Evolutionary conservation across 2,113 vertebrate species (phyloP).

Genomic region (Gadus macrocephalus): DNA sequence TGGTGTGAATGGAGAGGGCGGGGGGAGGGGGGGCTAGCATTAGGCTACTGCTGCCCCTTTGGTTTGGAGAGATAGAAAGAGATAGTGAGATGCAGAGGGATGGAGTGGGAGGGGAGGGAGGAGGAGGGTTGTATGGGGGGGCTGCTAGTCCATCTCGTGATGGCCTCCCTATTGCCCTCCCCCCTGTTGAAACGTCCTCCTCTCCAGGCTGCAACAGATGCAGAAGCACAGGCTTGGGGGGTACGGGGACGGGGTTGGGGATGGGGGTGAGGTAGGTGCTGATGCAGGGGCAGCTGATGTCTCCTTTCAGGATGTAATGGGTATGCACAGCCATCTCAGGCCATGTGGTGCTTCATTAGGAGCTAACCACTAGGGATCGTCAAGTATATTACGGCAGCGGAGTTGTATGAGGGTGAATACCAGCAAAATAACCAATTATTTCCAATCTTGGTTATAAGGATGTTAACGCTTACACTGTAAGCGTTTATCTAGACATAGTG

Average conservation of each 20-base stretch:
- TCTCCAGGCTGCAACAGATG: slow-evolving; percentile 61
- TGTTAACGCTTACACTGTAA: no score
- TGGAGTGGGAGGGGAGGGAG: background rate
- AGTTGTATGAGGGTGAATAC: no score
- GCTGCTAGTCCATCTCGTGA: background rate
- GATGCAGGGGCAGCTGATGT: background rate
- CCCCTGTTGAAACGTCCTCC: slow-evolving; percentile 61
- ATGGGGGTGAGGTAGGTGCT: slow-evolving; percentile 13
- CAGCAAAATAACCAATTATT: no score
- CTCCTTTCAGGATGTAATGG: background rate
- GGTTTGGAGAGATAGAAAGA: slow-evolving; percentile 43
- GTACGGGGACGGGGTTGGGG: slow-evolving; percentile 12
- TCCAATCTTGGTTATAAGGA: no score
- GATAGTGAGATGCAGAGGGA: slow-evolving; percentile 9
- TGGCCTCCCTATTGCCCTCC: slow-evolving; percentile 36
- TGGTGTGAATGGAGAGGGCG: slow-evolving; percentile 11
- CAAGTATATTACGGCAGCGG: no score
- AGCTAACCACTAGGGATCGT: no score
- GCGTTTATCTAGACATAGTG: no score
- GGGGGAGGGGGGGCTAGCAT: slow-evolving; percentile 20
- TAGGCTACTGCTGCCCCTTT: slow-evolving; percentile 31
- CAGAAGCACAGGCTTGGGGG: slow-evolving; percentile 38
- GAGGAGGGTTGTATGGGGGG: no score
- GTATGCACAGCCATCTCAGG: background rate
- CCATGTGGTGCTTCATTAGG: no score